A percentile compares a stretch with the other conserved stretches of the same genome.
Conservation (phyloP, 2,113 vertebrate genomes). For the Cervus canadensis region DNA sequence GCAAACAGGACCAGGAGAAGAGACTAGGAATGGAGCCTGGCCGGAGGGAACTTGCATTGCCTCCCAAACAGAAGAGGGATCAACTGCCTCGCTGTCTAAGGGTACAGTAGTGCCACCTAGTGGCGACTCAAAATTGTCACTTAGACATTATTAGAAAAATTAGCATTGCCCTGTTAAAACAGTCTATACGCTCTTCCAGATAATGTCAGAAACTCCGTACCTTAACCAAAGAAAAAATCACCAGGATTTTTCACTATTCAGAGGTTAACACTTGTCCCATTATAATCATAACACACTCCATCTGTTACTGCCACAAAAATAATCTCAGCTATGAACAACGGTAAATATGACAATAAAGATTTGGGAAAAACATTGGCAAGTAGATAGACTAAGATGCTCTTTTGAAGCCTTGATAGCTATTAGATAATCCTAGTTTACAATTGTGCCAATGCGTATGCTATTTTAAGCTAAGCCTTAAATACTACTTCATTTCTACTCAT, state of each 20-base stretch:
- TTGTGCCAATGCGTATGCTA: neutral
- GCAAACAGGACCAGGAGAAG: neutral
- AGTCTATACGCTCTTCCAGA: neutral
- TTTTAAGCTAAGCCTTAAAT: neutral
- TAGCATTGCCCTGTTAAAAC: neutral
- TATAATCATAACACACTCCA: neutral
- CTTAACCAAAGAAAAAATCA: neutral
- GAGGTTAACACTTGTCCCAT: neutral
- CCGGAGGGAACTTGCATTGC: neutral
- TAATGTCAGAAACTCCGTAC: neutral
- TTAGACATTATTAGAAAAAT: neutral
- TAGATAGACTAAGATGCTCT: neutral
- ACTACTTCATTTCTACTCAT: neutral
- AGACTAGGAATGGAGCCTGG: fast-evolving
- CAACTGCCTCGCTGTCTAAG: neutral
- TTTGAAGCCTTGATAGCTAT: neutral
- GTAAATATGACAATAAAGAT: neutral
- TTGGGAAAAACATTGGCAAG: neutral
- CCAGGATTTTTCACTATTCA: neutral
- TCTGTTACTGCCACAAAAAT: neutral
- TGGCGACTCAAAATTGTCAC: neutral
- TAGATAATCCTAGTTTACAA: neutral
- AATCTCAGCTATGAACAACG: neutral
- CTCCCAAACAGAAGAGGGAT: fast-evolving
- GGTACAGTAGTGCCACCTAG: slow-evolving; percentile 10